Evolutionary conservation across 2,888 invertebrate species (phyloP).

Genomic region (Rotaria sp.): DNA sequence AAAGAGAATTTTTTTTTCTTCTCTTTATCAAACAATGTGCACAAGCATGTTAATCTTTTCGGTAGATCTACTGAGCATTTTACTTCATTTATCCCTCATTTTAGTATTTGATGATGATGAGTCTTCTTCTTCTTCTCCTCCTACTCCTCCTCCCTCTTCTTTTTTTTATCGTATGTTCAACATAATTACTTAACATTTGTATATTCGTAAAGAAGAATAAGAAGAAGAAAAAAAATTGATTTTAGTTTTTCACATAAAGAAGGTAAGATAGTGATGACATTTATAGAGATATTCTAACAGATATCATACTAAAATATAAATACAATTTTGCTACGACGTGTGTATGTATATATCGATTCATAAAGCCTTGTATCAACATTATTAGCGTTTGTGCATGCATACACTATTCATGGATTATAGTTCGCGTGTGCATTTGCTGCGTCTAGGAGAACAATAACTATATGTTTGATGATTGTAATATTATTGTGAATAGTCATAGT

Average conservation of each 20-base stretch:
- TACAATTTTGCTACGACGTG: slow-evolving; percentile 17
- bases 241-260: neutral
- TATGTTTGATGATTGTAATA: slow-evolving; percentile 15
- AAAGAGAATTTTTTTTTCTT: neutral
- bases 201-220: neutral
- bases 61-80: slow-evolving; percentile 2
- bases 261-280: slow-evolving; percentile 15
- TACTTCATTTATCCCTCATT: slow-evolving; percentile 1
- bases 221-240: neutral
- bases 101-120: slow-evolving; percentile 4
- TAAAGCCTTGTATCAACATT: slow-evolving; percentile 21
- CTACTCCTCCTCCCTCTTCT: neutral
- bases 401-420: slow-evolving; percentile 20
- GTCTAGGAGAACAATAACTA: slow-evolving; percentile 15
- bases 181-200: slow-evolving; percentile 10
- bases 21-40: slow-evolving; percentile 13
- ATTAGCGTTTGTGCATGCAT: slow-evolving; percentile 24
- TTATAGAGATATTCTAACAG: neutral
- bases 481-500: slow-evolving; percentile 1
- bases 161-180: neutral
- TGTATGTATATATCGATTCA: slow-evolving; percentile 18
- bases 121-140: neutral
- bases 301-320: slow-evolving; percentile 22
- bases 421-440: slow-evolving; percentile 15
- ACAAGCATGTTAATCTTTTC: slow-evolving; percentile 15